Evolutionary conservation across 1,140 invertebrate species (phyloP).

Genomic region (Eurosta solidaginis): DNA sequence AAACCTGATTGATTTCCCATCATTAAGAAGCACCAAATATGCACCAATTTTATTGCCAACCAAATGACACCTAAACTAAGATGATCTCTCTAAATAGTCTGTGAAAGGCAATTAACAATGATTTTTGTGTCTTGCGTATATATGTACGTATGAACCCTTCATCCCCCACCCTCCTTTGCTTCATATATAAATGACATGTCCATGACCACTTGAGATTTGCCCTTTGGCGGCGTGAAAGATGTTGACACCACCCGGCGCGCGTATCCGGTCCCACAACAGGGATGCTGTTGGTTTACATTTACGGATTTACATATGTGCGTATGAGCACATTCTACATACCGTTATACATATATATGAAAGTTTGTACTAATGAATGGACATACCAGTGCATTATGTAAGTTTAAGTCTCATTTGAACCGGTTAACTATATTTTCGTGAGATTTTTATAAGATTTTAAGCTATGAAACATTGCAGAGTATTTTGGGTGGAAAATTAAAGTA

Average conservation of each 20-base stretch:
- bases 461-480: not conserved
- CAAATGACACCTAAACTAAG: not conserved
- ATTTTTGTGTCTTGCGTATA: too few relatives aligned
- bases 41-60: constrained; percentile 8
- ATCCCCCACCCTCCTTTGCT: not conserved
- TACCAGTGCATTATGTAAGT: not conserved
- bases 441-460: not conserved
- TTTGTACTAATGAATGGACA: not conserved
- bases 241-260: constrained; percentile 13
- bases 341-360: not conserved
- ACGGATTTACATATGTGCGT: too few relatives aligned
- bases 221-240: not conserved
- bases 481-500: too few relatives aligned
- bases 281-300: not conserved
- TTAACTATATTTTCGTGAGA: not conserved
- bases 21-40: not conserved
- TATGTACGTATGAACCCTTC: too few relatives aligned
- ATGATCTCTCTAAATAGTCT: too few relatives aligned
- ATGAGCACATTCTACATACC: too few relatives aligned
- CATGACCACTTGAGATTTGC: not conserved
- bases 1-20: constrained; percentile 25
- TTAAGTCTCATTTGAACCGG: not conserved
- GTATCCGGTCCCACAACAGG: not conserved
- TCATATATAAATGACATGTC: not conserved
- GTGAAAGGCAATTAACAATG: too few relatives aligned